Evolutionary conservation across 64 coral and sea anemone species (phyloP).

Genomic region (Montipora cactus): DNA sequence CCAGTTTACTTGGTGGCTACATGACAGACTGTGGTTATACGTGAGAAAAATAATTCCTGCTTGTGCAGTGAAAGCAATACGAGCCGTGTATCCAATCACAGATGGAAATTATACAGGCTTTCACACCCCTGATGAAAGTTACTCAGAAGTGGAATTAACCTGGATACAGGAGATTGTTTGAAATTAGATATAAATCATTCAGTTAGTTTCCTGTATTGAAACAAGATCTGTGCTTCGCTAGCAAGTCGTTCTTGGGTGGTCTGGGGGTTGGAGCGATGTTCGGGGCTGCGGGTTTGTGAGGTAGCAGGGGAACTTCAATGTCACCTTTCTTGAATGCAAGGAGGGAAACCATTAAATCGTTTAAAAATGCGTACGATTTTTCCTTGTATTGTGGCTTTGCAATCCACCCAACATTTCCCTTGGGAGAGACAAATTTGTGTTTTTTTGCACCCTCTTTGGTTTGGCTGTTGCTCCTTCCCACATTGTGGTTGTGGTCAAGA

Average conservation of each 20-base stretch:
- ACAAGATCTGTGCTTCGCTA: background rate
- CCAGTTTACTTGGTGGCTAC: background rate
- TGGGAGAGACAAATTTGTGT: background rate
- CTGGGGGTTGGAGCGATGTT: background rate
- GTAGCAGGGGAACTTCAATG: background rate
- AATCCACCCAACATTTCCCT: background rate
- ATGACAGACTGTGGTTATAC: background rate
- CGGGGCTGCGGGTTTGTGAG: background rate
- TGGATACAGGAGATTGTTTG: background rate
- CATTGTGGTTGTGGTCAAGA: conserved; percentile 53
- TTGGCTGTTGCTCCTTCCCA: background rate
- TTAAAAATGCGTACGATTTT: background rate
- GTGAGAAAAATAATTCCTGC: background rate
- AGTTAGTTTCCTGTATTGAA: background rate
- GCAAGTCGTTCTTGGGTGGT: background rate
- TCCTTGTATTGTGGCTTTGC: background rate
- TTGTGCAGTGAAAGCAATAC: conserved; percentile 3
- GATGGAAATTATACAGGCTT: conserved; percentile 13
- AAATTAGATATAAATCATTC: background rate
- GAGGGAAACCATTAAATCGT: background rate
- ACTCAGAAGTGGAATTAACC: background rate
- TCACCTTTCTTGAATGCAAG: background rate
- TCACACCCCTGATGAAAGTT: background rate
- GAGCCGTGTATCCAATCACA: background rate
- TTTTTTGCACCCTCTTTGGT: background rate